Percentiles rank a stretch among this genome's conserved stretches.
Evolutionary conservation across 2,113 vertebrate species (phyloP).

Genomic region (Recurvirostra avosetta): DNA sequence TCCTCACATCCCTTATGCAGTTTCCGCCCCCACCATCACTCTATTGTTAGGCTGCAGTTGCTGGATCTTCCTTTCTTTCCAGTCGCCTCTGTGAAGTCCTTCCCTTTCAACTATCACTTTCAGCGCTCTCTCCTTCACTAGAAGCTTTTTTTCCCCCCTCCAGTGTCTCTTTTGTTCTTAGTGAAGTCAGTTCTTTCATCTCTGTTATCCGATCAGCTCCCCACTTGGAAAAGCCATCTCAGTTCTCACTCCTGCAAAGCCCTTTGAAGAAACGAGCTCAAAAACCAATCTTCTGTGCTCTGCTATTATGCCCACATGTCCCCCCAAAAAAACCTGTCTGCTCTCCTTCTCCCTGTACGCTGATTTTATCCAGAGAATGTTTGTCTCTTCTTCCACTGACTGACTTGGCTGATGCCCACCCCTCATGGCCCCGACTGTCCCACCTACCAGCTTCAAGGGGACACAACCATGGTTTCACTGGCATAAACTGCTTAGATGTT

Average conservation of each 20-base stretch:
- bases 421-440: not conserved
- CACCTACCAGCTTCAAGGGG: not conserved
- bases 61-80: not conserved
- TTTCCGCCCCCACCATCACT: not conserved
- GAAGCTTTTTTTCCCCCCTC: not conserved
- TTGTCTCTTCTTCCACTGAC: not conserved
- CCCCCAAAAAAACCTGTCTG: not conserved
- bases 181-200: not conserved
- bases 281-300: not conserved
- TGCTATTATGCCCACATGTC: not conserved
- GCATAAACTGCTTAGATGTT: not conserved
- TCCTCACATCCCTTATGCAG: not conserved
- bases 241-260: not conserved
- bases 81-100: not conserved
- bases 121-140: not conserved
- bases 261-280: not conserved
- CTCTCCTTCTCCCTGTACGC: not conserved
- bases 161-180: not conserved
- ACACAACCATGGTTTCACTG: not conserved
- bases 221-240: not conserved
- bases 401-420: not conserved
- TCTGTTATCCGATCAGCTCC: not conserved
- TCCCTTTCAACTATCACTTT: slow-evolving; percentile 18
- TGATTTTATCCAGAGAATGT: not conserved
- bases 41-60: not conserved